Base-by-base conservation (phyloP, 2,888 invertebrate species). In the Trachelus iudaicus region DNA sequence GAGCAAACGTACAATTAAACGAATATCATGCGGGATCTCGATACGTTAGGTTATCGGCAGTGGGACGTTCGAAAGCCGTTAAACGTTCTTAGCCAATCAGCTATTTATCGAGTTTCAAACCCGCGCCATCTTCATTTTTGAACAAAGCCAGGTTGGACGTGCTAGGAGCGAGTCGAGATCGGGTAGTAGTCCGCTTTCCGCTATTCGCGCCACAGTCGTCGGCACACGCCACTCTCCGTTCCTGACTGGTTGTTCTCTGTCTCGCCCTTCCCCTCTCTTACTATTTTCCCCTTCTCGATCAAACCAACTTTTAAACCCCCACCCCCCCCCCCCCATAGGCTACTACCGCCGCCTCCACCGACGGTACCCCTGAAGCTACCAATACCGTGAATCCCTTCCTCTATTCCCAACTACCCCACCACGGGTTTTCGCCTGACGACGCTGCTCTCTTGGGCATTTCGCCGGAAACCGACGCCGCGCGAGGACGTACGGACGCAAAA, bases 111-210 rank as follows among this genome's bases (percentile, higher is more conserved):
- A 92, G 91, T 91, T 92, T 92, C 90, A 92, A 93, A 93, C 90
- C 93, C 95, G 95, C 95, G 95, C 96, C 96, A 95, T 96, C 95
- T 95, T 95, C 95, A 94, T 94, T 95, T 95, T 95, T 94, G 95
- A 95, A 95, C 95, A 93, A 93, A 94, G 94, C 94, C 93, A 93
- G 93, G 92, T 93, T 93, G 94, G 78, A 84, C 82, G 81, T 84
- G 85, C 86, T 83, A 88, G 85, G 83, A 82, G 84, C 80, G 83
- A 78, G 80, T 74, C 79, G 79, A 81, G 83, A 83, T 93, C 93
- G 93, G 93, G 93, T 94, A 94, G 94, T 94, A 94, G 94, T 94
- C 94, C 94, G 93, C 85, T 93, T 93, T 80, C 82, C 86, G 87
- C 85, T 88, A 83, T 85, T 85, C 85, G 85, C 86, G 85, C 85